Evolutionary conservation across 2,113 vertebrate genomes (phyloP), one percentile per base, ranked within the genome.

Genomic region (human): DNA sequence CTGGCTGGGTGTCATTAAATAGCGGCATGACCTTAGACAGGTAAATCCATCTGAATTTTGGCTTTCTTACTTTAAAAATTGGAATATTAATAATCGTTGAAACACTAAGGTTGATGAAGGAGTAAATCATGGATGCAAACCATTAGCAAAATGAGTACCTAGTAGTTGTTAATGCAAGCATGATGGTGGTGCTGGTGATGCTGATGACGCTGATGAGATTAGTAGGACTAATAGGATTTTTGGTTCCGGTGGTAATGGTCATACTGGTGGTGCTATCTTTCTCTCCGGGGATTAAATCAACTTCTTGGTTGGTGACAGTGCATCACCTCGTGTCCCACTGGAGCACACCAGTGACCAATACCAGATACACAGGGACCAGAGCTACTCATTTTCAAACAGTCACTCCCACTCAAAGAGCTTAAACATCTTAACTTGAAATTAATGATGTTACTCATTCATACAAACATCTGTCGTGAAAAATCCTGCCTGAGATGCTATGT

Each of bases 211-310:
- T 3, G 17, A 23, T 1, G 5, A 23, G 40, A 11, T 89, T 14
- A 0, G 20, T 6, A 25, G 11, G 18, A 4, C 22, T 9, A 0
- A 3, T 0, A 2, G n/a, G 16, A 32, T 6, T 8, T 61, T 70
- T 1, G 13, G 16, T 48, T 38, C 38, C 11, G 11, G 6, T 18
- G 40, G 12, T 12, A 35, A 35, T 64, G 40, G 14, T 32, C 17
- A 35, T 20, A 0, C 10, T 3, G 43, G 8, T 2, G 8, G 43
- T 14, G 9, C 6, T 12, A 1, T 7, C 48, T 40, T 80, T 40
- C 66, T 48, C 40, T 38, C 55, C 20, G 10, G 22, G 40, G 35
- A 43, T 13, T 9, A 8, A 40, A 22, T 48, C 30, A 38, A 11
- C 8, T 6, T 27, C 25, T 23, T 6, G 17, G 3, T 1, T n/a